These are phyloP conservation scores for Halictus quadricinctus DNA, from an alignment of 2,888 invertebrate species.

Conservation along the genomic window DNA sequence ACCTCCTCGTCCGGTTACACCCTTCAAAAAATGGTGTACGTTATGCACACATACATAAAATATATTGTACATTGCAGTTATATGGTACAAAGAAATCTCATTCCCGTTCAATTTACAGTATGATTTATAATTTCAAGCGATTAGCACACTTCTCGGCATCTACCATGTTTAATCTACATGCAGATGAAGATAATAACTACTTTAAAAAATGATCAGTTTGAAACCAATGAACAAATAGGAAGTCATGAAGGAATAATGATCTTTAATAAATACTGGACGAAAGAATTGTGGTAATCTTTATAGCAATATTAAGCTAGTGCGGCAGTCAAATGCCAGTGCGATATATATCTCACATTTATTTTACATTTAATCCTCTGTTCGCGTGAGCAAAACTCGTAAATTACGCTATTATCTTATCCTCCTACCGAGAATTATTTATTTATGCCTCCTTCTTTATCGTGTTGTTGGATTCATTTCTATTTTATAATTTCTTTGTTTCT, in stretches of 20 bases:
- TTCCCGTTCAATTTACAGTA: not conserved
- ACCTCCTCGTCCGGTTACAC: no score
- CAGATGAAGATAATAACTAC: not conserved
- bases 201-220: not conserved
- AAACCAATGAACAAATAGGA: not conserved
- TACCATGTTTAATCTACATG: not conserved
- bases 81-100: not conserved
- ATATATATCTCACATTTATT: constrained; percentile 19
- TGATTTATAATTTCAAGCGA: not conserved
- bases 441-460: not conserved
- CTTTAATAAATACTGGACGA: not conserved
- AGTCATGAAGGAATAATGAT: not conserved
- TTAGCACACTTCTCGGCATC: not conserved
- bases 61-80: not conserved
- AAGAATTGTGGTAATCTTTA: not conserved
- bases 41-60: not conserved
- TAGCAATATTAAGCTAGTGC: not conserved
- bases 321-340: not conserved
- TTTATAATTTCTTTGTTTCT: not conserved
- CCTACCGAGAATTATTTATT: no score
- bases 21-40: not conserved
- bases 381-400: constrained; percentile 16
- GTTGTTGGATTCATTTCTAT: not conserved
- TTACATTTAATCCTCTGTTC: not conserved
- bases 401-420: constrained; percentile 5